Evolutionary conservation across 2,113 vertebrate genomes (phyloP).

Genomic region (Sakesphorus luctuosus): DNA sequence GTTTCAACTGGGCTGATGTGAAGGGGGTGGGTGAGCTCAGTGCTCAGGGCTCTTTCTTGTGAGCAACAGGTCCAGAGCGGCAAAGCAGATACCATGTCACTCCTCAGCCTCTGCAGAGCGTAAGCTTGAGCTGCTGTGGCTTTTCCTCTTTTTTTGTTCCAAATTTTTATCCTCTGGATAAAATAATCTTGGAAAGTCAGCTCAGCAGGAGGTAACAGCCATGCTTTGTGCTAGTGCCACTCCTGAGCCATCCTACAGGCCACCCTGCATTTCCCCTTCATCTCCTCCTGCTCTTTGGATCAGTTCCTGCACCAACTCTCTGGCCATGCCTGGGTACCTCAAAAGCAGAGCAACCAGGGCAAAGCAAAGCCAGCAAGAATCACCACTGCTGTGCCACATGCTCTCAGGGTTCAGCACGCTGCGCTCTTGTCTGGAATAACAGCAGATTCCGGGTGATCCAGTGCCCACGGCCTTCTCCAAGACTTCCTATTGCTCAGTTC

Average conservation of each 20-base stretch:
- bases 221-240: rapidly evolving
- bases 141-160: neutral
- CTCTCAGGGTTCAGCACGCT: neutral
- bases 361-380: neutral
- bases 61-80: neutral
- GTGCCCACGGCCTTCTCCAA: rapidly evolving
- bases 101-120: neutral
- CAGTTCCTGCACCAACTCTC: rapidly evolving
- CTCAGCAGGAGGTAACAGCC: neutral
- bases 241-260: neutral
- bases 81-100: neutral
- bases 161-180: neutral
- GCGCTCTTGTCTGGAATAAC: neutral
- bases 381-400: neutral
- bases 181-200: neutral
- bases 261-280: neutral
- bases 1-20: neutral
- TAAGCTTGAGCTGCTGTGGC: neutral
- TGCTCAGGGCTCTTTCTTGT: neutral
- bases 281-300: neutral
- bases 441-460: neutral
- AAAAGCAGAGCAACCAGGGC: neutral
- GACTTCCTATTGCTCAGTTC: slow-evolving; percentile 55
- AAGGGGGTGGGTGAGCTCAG: neutral
- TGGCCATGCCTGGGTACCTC: neutral